Evolutionary conservation across 2,888 invertebrate genomes (phyloP).

Genomic region (Macroteleia sp.): DNA sequence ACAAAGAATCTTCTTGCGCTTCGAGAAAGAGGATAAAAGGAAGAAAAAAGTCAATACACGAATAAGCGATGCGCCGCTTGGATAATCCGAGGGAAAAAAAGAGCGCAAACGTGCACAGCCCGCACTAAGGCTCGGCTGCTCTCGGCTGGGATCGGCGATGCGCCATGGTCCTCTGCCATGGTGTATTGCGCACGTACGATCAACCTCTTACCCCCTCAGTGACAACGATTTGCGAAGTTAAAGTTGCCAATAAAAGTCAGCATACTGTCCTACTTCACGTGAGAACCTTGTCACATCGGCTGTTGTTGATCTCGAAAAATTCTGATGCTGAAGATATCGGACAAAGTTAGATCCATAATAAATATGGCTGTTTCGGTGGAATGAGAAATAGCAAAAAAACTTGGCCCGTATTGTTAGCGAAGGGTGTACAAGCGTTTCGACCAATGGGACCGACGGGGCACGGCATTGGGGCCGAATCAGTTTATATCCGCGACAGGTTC

Average conservation of each 20-base stretch:
- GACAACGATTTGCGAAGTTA: constrained; percentile 1
- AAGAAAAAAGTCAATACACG: constrained; percentile 80
- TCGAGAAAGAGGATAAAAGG: constrained; percentile 79
- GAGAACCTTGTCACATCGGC: constrained; percentile 43
- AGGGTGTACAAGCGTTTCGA: constrained; percentile 42
- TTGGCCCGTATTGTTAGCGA: constrained; percentile 35
- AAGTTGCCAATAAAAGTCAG: constrained; percentile 16
- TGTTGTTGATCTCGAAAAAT: constrained; percentile 30
- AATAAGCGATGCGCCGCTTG: constrained; percentile 83
- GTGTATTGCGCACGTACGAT: constrained; percentile 14
- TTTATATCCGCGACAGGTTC: constrained; percentile 81
- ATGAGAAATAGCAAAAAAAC: constrained; percentile 46
- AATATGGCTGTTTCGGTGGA: constrained; percentile 43
- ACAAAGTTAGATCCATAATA: constrained; percentile 55
- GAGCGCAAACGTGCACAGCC: constrained; percentile 77
- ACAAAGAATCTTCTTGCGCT: constrained; percentile 81
- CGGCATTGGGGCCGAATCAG: constrained; percentile 79
- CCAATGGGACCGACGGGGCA: constrained; percentile 72
- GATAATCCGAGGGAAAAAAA: constrained; percentile 82
- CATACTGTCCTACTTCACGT: constrained; percentile 26
- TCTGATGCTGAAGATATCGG: constrained; percentile 35
- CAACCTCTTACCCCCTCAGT: constrained; percentile 27
- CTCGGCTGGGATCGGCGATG: constrained; percentile 54
- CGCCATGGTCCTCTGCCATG: constrained; percentile 41
- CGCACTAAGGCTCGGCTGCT: constrained; percentile 68